Conservation (phyloP, 1,140 invertebrate genomes). For the Medauroidea extradentata region DNA sequence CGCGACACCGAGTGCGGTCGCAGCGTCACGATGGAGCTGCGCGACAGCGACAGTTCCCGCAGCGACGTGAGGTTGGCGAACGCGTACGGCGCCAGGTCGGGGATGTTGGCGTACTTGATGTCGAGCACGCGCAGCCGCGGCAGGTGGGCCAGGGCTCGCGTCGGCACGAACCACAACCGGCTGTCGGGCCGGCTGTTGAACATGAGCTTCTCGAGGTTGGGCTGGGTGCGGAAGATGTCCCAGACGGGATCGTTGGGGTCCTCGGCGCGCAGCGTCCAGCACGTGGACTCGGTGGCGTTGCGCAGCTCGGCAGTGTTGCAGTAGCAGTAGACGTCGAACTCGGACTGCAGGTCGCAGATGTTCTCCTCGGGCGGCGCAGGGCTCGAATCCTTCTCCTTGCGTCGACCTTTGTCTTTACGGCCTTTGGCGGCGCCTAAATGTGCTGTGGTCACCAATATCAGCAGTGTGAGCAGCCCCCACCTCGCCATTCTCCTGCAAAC, state of each 20-base stretch:
- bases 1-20: conserved; percentile 62
- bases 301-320: conserved; percentile 37
- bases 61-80: conserved; percentile 66
- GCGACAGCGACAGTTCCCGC: conserved; percentile 26
- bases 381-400: neutral
- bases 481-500: too few relatives aligned
- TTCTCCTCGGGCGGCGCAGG: conserved; percentile 27
- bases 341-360: conserved; percentile 42
- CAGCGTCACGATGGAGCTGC: conserved; percentile 52
- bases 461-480: too few relatives aligned
- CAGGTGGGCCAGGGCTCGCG: conserved; percentile 57
- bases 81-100: conserved; percentile 57
- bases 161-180: conserved; percentile 60
- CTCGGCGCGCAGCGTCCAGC: conserved; percentile 59
- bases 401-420: conserved; percentile 1
- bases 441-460: too few relatives aligned
- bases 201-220: conserved; percentile 59
- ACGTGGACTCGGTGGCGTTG: conserved; percentile 47
- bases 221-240: conserved; percentile 64
- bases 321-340: conserved; percentile 44
- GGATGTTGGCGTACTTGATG: conserved; percentile 65
- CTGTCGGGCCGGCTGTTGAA: conserved; percentile 62
- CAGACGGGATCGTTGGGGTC: conserved; percentile 61
- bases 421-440: too few relatives aligned
- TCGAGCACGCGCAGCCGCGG: conserved; percentile 58